Evolutionary conservation across 1,140 invertebrate genomes (phyloP), one percentile per base, ranked within the genome.

Genomic region (Leptopilina boulardi): DNA sequence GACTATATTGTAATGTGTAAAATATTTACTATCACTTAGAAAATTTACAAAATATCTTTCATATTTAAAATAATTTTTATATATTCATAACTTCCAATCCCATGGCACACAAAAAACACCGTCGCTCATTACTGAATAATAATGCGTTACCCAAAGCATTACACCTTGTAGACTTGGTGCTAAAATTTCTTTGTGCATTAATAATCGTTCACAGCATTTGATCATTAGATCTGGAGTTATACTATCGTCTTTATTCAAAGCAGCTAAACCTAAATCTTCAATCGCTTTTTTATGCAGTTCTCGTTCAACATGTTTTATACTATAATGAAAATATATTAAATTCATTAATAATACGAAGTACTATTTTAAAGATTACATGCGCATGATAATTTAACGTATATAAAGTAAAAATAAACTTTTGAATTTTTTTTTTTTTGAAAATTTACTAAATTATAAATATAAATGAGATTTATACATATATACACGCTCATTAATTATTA

Each of bases 51-150:
- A 30, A 30, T 30, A 5, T 30, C 26, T 30, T 30, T n/a, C n/a
- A n/a, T n/a, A n/a, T n/a, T n/a, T n/a, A n/a, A n/a, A n/a, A n/a
- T n/a, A n/a, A n/a, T n/a, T n/a, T n/a, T n/a, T n/a, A n/a, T n/a
- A n/a, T n/a, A n/a, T n/a, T n/a, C n/a, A 93, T 19, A 93, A 82
- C 88, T 94, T 94, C 93, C 96, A 98, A 89, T 98, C 95, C 97
- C 97, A 98, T 15, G 97, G 97, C 85, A 99, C 95, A 87, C 96
- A 98, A 74, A 98, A 93, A 77, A 97, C 94, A 3, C 97, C 97
- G 89, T 98, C 97, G 6, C 95, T 94, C 85, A 98, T 92, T 13
- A 99, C 95, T 0, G 97, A 97, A 87, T 98, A 98, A 89, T 98
- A 98, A 86, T 97, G 96, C 0, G 97, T 96, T 34, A 98, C 93